Percentiles rank a stretch among this genome's conserved stretches.
phyloP scores from a whole-genome alignment of 2,888 invertebrate genomes.

The Lottia scabra region DNA sequence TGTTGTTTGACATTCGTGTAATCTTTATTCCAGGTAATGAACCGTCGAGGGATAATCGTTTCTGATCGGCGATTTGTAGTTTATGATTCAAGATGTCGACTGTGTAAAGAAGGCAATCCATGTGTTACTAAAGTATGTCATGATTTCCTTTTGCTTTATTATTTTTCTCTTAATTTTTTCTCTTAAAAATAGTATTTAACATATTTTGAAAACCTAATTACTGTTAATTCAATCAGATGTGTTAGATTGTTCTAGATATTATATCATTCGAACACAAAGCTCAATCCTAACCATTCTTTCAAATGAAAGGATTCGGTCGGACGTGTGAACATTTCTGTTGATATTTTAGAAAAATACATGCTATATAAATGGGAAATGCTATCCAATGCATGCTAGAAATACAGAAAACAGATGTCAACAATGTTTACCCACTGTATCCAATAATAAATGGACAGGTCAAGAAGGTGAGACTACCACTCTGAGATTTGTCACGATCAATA shows the following conservation, averaged over 20 bases:
- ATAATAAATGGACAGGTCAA: constrained; percentile 25
- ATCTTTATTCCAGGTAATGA: too few relatives aligned
- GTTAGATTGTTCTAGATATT: too few relatives aligned
- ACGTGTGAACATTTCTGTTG: too few relatives aligned
- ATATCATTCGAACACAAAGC: too few relatives aligned
- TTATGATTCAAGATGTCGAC: not conserved
- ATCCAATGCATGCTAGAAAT: constrained; percentile 16
- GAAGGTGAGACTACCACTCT: constrained; percentile 17
- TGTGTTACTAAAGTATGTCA: not conserved
- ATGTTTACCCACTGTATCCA: constrained; percentile 26
- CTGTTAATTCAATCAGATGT: too few relatives aligned
- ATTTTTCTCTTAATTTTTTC: not conserved
- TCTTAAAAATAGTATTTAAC: too few relatives aligned
- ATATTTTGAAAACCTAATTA: too few relatives aligned
- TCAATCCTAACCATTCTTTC: too few relatives aligned
- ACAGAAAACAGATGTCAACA: constrained; percentile 32
- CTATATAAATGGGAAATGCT: constrained; percentile 35
- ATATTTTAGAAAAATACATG: constrained; percentile 28
- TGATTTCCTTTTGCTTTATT: not conserved
- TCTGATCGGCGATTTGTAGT: not conserved
- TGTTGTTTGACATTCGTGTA: too few relatives aligned
- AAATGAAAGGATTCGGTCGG: too few relatives aligned
- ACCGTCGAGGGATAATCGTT: not conserved
- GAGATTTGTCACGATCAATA: too few relatives aligned
- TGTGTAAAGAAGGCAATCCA: not conserved